Evolutionary conservation across 2,797 vertebrate species (phyloP).

Genomic region (Intellagama lesueurii): DNA sequence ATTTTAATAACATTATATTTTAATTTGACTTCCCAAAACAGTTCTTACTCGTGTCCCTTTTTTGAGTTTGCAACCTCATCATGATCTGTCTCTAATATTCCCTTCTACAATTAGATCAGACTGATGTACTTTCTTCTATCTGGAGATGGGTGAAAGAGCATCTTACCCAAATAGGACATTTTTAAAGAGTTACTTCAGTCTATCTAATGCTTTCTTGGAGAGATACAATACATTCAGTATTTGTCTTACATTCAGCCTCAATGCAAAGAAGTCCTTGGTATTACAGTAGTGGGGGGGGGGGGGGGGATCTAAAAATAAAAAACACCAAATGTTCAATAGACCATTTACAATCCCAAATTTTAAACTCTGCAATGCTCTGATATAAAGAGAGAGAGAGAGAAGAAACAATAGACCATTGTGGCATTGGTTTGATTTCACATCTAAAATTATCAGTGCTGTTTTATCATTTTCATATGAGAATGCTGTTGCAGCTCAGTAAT

Average conservation of each 20-base stretch:
- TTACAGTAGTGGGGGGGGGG: constrained; percentile 32
- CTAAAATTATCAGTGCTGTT: background rate
- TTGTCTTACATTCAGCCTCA: constrained; percentile 33
- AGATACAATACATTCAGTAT: constrained; percentile 18
- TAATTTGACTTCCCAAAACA: background rate
- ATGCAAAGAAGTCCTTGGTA: background rate
- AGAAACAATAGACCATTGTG: background rate
- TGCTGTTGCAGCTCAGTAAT: constrained; percentile 42
- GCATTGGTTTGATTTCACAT: constrained; percentile 4
- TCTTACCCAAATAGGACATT: constrained; percentile 10
- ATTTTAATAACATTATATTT: constrained; percentile 39
- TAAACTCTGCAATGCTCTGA: too few species aligned
- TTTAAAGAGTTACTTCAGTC: constrained; percentile 37
- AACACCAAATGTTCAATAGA: constrained; percentile 18
- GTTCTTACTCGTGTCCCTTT: background rate
- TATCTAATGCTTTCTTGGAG: constrained; percentile 32
- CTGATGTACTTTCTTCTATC: constrained; percentile 38
- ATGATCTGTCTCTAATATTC: background rate
- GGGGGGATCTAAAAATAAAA: constrained; percentile 43
- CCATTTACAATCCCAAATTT: constrained; percentile 10
- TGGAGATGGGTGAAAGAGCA: constrained; percentile 42
- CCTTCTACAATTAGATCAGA: background rate
- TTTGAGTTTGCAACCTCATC: background rate
- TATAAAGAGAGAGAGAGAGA: too few species aligned
- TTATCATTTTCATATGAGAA: constrained; percentile 37